phyloP scores from a whole-genome alignment of 2,113 vertebrate species.

The Cololabis saira region DNA sequence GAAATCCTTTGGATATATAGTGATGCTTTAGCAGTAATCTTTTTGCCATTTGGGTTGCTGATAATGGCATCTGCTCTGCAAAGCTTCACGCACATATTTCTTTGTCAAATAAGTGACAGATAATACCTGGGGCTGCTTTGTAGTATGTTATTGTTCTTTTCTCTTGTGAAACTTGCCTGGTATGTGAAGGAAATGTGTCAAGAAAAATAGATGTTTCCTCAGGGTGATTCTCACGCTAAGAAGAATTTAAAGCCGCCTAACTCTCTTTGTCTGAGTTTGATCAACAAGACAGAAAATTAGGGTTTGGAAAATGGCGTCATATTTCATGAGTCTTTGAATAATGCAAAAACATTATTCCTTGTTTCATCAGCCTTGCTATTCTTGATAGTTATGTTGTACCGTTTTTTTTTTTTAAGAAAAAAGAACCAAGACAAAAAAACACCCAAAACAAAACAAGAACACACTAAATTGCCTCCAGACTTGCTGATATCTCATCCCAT shows the following conservation, averaged over 20 bases:
- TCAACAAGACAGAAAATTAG: constrained; percentile 2
- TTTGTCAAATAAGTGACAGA: constrained; percentile 24
- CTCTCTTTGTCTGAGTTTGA: constrained; percentile 5
- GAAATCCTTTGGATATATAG: neutral
- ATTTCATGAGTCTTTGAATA: no score
- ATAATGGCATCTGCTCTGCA: constrained; percentile 1
- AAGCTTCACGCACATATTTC: neutral
- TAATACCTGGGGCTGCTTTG: constrained; percentile 25
- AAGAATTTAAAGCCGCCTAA: constrained; percentile 12
- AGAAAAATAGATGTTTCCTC: constrained; percentile 10
- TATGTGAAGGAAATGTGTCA: constrained; percentile 48
- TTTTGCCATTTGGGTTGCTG: neutral
- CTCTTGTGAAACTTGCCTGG: constrained; percentile 33
- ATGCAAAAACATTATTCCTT: no score
- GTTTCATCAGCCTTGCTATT: no score
- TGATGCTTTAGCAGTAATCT: neutral
- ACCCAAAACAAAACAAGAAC: no score
- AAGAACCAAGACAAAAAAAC: no score
- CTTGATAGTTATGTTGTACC: no score
- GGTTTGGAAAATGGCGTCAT: no score
- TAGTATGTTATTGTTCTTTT: constrained; percentile 44
- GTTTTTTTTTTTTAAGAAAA: no score
- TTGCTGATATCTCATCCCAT: no score
- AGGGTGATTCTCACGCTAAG: constrained; percentile 52
- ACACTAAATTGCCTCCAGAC: no score